Evolutionary conservation across 2,113 vertebrate genomes (phyloP), one percentile per base, ranked within the genome.

Genomic region (Mormoops blainvillei): DNA sequence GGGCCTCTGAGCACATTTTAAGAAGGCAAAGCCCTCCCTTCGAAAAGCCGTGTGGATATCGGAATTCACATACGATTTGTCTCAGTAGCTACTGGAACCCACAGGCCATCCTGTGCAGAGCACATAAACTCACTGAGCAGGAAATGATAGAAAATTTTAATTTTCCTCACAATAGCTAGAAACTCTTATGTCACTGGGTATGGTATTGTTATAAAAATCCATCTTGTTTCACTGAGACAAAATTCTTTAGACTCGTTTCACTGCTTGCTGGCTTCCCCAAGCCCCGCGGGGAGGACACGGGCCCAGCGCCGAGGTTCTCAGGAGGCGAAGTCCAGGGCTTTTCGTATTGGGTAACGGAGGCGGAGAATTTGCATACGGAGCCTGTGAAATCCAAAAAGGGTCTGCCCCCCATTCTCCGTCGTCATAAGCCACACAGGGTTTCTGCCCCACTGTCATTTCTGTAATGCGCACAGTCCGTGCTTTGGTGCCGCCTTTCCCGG

Each of bases 291-390:
- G 7, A 77, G 41, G 15, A 8, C 2, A 8, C 7, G 1, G 1
- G 63, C 11, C 24, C 5, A 0, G 73, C 6, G 26, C 38, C 1
- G 22, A 13, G 78, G 36, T 11, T 18, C 48, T 45, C 36, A 5
- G 8, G 28, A 4, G 12, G 28, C 38, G 18, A 4, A 33, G 13
- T 50, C 26, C 13, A 3, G 0, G 0, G 8, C 3, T 14, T 15
- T 28, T 0, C 2, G 0, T 12, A 18, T 14, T 4, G 9, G 63
- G 48, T 11, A 36, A 38, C 7, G 0, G 3, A 38, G 38, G 22
- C 4, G 2, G 71, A 18, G 45, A 13, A 9, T 14, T 26, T 33
- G 26, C 22, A 3, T 1, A 28, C 24, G 4, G 58, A 28, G 26
- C 24, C 1, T 3, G 10, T 4, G 4, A 61, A 28, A 61, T 61